Conservation (phyloP, 2,113 vertebrate genomes). For the Tenrec ecaudatus region DNA sequence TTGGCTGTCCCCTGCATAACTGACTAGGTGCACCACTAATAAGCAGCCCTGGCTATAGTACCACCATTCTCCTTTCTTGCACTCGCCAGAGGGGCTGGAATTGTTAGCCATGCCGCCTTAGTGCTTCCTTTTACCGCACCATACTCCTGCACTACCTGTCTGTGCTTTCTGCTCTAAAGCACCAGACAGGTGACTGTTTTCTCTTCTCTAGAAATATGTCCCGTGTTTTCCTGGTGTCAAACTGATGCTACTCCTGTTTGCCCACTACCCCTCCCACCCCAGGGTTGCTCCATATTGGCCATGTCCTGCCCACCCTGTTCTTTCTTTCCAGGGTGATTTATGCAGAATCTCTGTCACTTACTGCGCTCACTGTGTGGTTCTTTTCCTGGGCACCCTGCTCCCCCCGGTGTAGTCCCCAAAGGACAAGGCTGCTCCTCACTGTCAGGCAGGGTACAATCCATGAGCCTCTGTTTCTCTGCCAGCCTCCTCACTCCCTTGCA, state of each 20-base stretch:
- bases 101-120: too few relatives aligned
- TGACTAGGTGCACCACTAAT: too few relatives aligned
- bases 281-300: not conserved
- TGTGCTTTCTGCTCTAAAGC: too few relatives aligned
- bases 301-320: not conserved
- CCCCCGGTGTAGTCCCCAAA: not conserved
- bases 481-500: too few relatives aligned
- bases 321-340: not conserved
- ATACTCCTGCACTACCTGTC: too few relatives aligned
- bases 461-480: not conserved
- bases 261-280: not conserved
- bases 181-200: not conserved
- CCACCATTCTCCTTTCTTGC: too few relatives aligned
- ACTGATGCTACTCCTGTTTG: not conserved
- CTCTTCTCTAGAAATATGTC: not conserved
- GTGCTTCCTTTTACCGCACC: too few relatives aligned
- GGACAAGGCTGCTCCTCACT: not conserved
- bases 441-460: not conserved
- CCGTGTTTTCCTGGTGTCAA: not conserved
- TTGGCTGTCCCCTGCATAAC: too few relatives aligned
- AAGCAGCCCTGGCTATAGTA: too few relatives aligned
- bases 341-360: not conserved
- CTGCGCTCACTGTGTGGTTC: not conserved
- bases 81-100: too few relatives aligned
- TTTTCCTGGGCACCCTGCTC: not conserved